Evolutionary conservation across 2,888 invertebrate species (phyloP), one percentile per base, ranked within the genome.

Genomic region (Phania funesta): DNA sequence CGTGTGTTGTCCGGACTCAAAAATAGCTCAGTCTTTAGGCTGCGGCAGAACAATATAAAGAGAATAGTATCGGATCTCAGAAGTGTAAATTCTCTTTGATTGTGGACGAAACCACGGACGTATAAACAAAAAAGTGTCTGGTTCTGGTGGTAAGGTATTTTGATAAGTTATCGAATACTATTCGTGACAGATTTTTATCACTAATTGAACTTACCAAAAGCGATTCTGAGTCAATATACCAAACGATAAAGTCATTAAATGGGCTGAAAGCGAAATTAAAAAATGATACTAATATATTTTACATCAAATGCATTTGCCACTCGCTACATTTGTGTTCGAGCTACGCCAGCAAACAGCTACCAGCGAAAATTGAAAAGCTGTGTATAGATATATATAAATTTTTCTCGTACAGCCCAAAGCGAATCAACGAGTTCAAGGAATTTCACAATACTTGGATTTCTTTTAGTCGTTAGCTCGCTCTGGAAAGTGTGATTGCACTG

Each of bases 401-500:
- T 46, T 64, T 64, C 29, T 11, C 35, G 2, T 35, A 64, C 4
- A 64, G 48, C 6, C 48, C 65, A 50, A 50, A 65, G 7, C 35
- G 50, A 9, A 24, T 65, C 11, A 3, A 1, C 5, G 68, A 52
- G 24, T 54, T 54, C 11, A 38, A 48, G 22, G 64, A 64, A 32
- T 46, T 62, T 9, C 62, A n/a, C 52, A 73, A 44, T 50, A 52
- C n/a, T 50, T 60, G 35, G 50, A 38, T 76, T 44, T 76, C 70
- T 68, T 44, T 56, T 0, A 85, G 76, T 44, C n/a, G 80, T 7
- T 84, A 78, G 84, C 56, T 85, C 6, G 52, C 81, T 3, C 32
- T 82, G 38, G 75, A 84, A 75, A 68, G 38, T 22, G 84, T 84
- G 0, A 78, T 84, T n/a, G 50, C 52, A 8, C 35, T 8, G 84